These are phyloP conservation scores for Agonopterix subpropinquella DNA, from an alignment of 2,888 invertebrate genomes.

Conservation along the genomic window DNA sequence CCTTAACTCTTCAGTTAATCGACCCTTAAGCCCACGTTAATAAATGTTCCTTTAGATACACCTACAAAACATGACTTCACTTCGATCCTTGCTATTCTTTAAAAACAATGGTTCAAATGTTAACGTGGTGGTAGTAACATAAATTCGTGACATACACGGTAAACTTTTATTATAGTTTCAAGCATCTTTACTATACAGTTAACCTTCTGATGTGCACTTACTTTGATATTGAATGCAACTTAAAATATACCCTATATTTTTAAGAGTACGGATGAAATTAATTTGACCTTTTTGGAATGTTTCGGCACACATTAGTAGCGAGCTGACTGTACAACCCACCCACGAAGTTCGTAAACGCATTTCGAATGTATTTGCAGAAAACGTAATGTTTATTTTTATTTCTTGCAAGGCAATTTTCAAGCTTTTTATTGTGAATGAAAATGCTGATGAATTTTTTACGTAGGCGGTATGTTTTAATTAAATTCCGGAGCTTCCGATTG, in stretches of 20 bases:
- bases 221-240: too few species aligned
- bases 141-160: background rate
- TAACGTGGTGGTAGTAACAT: background rate
- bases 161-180: constrained; percentile 12
- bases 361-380: constrained; percentile 18
- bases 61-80: constrained; percentile 17
- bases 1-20: background rate
- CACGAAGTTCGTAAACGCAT: constrained; percentile 29
- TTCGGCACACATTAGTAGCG: too few species aligned
- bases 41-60: constrained; percentile 12
- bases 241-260: too few species aligned
- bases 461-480: background rate
- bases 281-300: too few species aligned
- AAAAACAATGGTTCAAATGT: background rate
- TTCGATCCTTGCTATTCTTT: background rate
- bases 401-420: background rate
- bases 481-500: background rate
- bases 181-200: constrained; percentile 6
- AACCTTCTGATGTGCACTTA: too few species aligned
- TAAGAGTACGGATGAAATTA: too few species aligned
- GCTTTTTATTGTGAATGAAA: background rate
- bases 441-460: background rate
- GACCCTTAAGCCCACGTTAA: constrained; percentile 2
- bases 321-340: constrained; percentile 18
- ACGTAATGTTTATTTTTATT: constrained; percentile 20